Evolutionary conservation across 2,888 invertebrate genomes (phyloP).

Genomic region (Plusia festucae): DNA sequence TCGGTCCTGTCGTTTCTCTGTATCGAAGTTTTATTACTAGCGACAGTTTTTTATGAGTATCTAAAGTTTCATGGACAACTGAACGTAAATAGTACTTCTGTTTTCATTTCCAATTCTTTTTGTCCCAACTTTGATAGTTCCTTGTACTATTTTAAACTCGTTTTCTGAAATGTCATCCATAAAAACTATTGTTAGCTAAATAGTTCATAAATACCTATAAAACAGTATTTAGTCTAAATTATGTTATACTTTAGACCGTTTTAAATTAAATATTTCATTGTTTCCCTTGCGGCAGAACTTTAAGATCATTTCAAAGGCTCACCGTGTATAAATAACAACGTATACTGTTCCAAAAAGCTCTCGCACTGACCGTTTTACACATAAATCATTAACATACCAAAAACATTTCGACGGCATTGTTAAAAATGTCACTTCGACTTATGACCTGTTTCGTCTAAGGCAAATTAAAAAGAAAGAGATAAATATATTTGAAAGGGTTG

Average conservation of each 20-base stretch:
- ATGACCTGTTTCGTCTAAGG: conserved; percentile 86
- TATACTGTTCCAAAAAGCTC: conserved; percentile 77
- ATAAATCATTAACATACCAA: conserved; percentile 89
- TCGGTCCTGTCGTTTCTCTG: conserved; percentile 65
- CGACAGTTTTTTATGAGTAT: conserved; percentile 72
- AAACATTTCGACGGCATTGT: conserved; percentile 88
- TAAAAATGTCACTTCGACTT: conserved; percentile 88
- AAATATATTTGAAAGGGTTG: conserved; percentile 66
- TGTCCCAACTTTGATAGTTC: conserved; percentile 49
- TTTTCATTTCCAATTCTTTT: conserved; percentile 59
- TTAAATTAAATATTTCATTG: conserved; percentile 74
- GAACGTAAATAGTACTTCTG: conserved; percentile 67
- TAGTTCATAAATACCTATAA: conserved; percentile 19
- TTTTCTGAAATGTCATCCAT: conserved; percentile 40
- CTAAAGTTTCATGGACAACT: conserved; percentile 68
- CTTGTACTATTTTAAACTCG: conserved; percentile 52
- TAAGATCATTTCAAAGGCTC: conserved; percentile 73
- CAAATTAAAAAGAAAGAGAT: conserved; percentile 83
- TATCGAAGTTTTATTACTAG: conserved; percentile 69
- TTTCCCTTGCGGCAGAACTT: conserved; percentile 72
- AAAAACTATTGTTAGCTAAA: conserved; percentile 26
- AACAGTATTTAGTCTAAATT: conserved; percentile 14
- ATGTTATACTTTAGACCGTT: conserved; percentile 45
- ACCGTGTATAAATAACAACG: conserved; percentile 77
- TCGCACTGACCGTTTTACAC: conserved; percentile 80